Base-by-base conservation (phyloP, 2,888 invertebrate species). In the Caenorhabditis imperialis region DNA sequence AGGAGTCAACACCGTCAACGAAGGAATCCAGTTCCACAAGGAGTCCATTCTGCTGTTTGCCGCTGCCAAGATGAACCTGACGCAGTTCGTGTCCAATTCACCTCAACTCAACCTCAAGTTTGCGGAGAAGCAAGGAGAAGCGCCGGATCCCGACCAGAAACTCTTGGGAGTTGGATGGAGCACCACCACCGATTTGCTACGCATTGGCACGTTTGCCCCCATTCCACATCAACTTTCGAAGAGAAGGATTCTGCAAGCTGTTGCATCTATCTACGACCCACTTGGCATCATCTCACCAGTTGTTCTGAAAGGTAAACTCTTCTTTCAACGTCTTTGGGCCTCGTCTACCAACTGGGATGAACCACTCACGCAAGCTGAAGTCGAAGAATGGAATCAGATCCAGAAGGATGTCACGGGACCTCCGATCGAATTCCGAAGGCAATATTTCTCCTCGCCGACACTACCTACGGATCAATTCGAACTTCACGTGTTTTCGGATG, bases 261-360 rank as follows among this genome's bases (percentile, higher is more conserved):
- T 42, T 10, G 61, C 73, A 8, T 18, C 33, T 0, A 3, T 18
- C 44, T 76, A 51, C 50, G 80, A 78, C 38, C 77, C 75, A 3
- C 33, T 53, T 14, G 76, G 78, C 22, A 10, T 57, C 6, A 6
- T 67, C 0, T 14, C 63, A 7, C 80, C 80, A 25, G 44, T 54
- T 0, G 18, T 62, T 8, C 47, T 78, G 0, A n/a, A 14, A 2
- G 63, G 57, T 10, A 73, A 74, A 18, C 12, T 50, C 1, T 78
- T 76, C 38, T 38, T 62, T 10, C 76, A 78, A 62, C 42, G 47
- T 14, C 16, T 74, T 7, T 57, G 63, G 40, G 10, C 18, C 10
- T 3, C 12, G 1, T 4, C 14, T 4, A 4, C 4, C 5, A 7
- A 10, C 8, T 79, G 77, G 77, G 72, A 79, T 18, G 3, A 45